These are phyloP conservation scores for Drosophila sturtevanti DNA, from an alignment of 1,140 invertebrate species.

Conservation along the genomic window DNA sequence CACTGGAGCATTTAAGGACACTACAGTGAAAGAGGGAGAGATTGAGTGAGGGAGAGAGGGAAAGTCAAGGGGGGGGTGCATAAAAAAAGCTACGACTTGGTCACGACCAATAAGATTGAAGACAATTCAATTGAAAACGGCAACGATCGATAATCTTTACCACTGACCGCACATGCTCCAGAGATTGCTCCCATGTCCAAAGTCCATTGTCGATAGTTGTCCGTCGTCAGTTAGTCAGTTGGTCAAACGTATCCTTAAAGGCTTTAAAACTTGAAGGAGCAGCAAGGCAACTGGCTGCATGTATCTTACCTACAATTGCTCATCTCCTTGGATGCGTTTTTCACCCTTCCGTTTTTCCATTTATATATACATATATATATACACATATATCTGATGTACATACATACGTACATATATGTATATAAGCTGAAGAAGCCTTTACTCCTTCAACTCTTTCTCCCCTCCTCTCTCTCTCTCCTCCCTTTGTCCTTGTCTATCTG, in stretches of 20 bases:
- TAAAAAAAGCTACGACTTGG: conserved; percentile 54
- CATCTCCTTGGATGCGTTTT: too few relatives aligned
- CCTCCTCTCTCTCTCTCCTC: conserved; percentile 31
- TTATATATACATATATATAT: conserved; percentile 31
- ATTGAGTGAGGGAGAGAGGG: too few relatives aligned
- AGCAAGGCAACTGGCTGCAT: neutral
- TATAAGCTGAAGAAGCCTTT: conserved; percentile 13
- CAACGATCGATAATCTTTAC: conserved; percentile 76
- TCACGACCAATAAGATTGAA: conserved; percentile 75
- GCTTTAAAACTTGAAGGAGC: conserved; percentile 10
- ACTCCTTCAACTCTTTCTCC: conserved; percentile 13
- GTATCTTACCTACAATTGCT: too few relatives aligned
- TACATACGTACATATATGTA: neutral
- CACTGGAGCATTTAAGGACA: neutral
- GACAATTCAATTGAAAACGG: conserved; percentile 82
- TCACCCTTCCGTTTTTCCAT: conserved; percentile 23
- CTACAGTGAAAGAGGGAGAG: too few relatives aligned
- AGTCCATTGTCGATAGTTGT: conserved; percentile 15
- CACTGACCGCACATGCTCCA: conserved; percentile 58
- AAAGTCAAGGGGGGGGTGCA: conserved; percentile 22
- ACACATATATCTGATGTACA: conserved; percentile 34
- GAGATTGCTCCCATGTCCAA: conserved; percentile 2
- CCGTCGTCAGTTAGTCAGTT: conserved; percentile 29
- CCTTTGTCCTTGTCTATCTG: too few relatives aligned
- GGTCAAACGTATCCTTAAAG: conserved; percentile 55